phyloP scores from a whole-genome alignment of 2,113 vertebrate species.

The Aldabrachelys gigantea region DNA sequence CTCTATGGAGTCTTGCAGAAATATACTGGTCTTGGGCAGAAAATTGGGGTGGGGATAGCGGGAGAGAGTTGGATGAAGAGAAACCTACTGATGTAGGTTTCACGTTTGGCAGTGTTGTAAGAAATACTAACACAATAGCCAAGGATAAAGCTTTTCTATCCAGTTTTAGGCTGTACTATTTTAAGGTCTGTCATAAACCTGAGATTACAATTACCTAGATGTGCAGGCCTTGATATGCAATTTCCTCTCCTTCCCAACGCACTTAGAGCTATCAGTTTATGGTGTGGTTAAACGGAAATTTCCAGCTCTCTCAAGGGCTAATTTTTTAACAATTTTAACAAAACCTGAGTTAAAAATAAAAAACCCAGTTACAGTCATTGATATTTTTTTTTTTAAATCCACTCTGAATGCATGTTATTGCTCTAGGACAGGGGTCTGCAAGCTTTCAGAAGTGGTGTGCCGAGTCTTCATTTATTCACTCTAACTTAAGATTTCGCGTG shows the following conservation, averaged over 20 bases:
- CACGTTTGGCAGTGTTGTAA: not conserved
- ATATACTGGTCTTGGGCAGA: not conserved
- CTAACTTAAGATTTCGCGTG: no score
- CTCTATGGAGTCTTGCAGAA: rapidly evolving
- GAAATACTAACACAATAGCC: rapidly evolving
- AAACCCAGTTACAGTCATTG: not conserved
- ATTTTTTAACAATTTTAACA: not conserved
- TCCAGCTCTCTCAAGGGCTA: rapidly evolving
- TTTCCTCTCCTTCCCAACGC: not conserved
- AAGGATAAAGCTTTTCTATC: not conserved
- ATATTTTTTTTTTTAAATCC: not conserved
- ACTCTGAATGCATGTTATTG: rapidly evolving
- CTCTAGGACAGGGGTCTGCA: no score
- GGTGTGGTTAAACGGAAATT: rapidly evolving
- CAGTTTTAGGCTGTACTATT: not conserved
- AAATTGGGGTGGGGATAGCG: not conserved
- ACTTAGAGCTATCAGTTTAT: rapidly evolving
- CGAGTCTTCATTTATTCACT: no score
- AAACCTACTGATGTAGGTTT: not conserved
- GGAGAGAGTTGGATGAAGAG: not conserved
- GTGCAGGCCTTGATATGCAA: rapidly evolving
- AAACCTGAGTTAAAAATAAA: not conserved
- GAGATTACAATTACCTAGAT: rapidly evolving
- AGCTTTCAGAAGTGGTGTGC: no score
- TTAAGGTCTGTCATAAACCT: not conserved